phyloP scores from a whole-genome alignment of 2,797 vertebrate species.

The Spea hammondii region DNA sequence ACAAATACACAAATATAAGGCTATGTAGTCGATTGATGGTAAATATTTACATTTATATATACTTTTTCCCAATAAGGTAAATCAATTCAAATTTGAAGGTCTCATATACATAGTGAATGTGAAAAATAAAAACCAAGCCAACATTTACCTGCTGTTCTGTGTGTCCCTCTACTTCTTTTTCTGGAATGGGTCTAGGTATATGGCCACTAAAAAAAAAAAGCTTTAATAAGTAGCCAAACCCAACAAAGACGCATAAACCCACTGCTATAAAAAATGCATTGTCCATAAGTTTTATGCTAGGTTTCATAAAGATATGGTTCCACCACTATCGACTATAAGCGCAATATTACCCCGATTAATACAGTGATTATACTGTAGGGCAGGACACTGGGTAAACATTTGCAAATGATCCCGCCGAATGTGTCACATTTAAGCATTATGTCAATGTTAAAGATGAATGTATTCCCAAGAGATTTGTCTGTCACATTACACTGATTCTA shows the following conservation, averaged over 20 bases:
- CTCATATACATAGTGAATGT: background rate
- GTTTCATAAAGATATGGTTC: too few relatives aligned
- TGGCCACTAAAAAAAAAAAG: background rate
- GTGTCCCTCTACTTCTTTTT: constrained; percentile 12
- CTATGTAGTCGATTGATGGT: background rate
- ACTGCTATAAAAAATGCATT: too few relatives aligned
- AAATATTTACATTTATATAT: background rate
- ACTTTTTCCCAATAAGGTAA: background rate
- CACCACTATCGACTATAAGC: too few relatives aligned
- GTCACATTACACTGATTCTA: constrained; percentile 32
- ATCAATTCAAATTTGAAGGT: too few relatives aligned
- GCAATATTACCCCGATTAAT: background rate
- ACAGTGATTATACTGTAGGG: background rate
- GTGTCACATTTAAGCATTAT: background rate
- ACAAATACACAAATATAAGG: too few relatives aligned
- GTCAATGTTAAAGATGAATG: constrained; percentile 19
- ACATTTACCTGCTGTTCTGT: constrained; percentile 15
- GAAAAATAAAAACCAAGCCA: background rate
- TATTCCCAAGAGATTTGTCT: constrained; percentile 7
- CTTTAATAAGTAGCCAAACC: too few relatives aligned
- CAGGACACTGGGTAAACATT: constrained; percentile 10
- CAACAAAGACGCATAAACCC: too few relatives aligned
- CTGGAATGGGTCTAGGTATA: background rate
- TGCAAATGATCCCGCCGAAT: background rate
- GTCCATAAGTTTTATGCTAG: too few relatives aligned